Conservation (phyloP, 2,888 invertebrate species). For the Drosophila fulvimacula region DNA sequence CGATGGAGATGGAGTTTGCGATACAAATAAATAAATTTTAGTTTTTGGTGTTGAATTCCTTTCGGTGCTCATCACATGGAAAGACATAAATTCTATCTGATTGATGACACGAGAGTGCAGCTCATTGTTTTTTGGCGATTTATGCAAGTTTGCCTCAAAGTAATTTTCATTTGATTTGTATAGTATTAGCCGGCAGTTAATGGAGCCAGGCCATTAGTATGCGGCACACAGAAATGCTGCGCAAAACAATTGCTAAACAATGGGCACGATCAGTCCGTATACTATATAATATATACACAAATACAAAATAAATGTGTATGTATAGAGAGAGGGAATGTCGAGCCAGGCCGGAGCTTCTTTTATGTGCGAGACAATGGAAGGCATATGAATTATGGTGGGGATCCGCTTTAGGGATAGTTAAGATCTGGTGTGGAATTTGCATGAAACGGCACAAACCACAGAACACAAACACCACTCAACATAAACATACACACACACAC, state of each 20-base stretch:
- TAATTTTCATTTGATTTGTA: constrained; percentile 60
- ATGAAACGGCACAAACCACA: constrained; percentile 47
- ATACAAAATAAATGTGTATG: constrained; percentile 8
- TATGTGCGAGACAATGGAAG: constrained; percentile 67
- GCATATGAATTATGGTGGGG: constrained; percentile 74
- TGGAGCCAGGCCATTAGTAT: constrained; percentile 57
- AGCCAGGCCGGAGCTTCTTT: constrained; percentile 56
- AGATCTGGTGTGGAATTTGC: constrained; percentile 52
- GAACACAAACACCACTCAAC: constrained; percentile 16
- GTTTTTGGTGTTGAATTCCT: constrained; percentile 13
- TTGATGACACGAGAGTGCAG: constrained; percentile 57
- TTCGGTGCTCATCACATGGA: constrained; percentile 16
- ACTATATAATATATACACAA: constrained; percentile 32
- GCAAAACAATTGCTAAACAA: constrained; percentile 72
- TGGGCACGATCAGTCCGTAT: constrained; percentile 67
- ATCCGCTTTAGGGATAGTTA: constrained; percentile 38
- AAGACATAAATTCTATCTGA: constrained; percentile 64
- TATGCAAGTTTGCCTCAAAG: constrained; percentile 39
- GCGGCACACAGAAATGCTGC: constrained; percentile 64
- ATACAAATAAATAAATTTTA: constrained; percentile 10
- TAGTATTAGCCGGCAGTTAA: constrained; percentile 38
- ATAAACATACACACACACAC: background rate
- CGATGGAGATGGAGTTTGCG: constrained; percentile 22
- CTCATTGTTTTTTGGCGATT: constrained; percentile 36
- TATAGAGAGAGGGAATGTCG: constrained; percentile 23